phyloP scores from a whole-genome alignment of 2,888 invertebrate genomes.

The Globia sparganii region DNA sequence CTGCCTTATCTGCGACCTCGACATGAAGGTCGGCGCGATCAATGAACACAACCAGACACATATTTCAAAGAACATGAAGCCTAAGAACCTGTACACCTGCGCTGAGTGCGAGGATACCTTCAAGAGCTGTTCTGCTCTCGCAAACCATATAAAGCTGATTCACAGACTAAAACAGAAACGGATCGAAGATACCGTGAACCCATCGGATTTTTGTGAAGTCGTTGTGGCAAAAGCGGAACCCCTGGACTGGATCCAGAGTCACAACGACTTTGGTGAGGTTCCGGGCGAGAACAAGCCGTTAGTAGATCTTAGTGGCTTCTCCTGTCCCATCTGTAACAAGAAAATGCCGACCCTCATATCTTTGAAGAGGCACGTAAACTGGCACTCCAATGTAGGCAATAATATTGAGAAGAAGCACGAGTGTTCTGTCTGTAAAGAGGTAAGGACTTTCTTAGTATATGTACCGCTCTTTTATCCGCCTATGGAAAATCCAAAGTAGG shows the following conservation, averaged over 20 bases:
- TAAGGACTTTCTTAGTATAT: slow-evolving; percentile 63
- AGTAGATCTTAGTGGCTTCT: slow-evolving; percentile 82
- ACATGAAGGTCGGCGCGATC: slow-evolving; percentile 85
- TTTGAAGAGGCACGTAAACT: slow-evolving; percentile 86
- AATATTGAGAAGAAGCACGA: slow-evolving; percentile 81
- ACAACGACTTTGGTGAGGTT: slow-evolving; percentile 87
- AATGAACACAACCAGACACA: slow-evolving; percentile 87
- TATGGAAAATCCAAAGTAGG: background rate
- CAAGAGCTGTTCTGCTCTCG: slow-evolving; percentile 83
- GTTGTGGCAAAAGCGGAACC: slow-evolving; percentile 90
- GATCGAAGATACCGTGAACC: slow-evolving; percentile 71
- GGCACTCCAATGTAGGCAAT: slow-evolving; percentile 85
- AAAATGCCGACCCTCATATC: slow-evolving; percentile 85
- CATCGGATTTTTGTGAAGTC: slow-evolving; percentile 90
- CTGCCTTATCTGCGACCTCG: slow-evolving; percentile 86
- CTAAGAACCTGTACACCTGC: slow-evolving; percentile 87
- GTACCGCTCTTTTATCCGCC: background rate
- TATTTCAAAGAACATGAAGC: slow-evolving; percentile 82
- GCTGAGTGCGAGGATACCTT: slow-evolving; percentile 83
- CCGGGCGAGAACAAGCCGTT: slow-evolving; percentile 70
- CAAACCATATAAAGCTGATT: slow-evolving; percentile 86
- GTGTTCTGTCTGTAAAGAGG: slow-evolving; percentile 87
- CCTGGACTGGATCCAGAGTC: slow-evolving; percentile 87
- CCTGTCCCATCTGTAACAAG: slow-evolving; percentile 86
- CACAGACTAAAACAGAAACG: slow-evolving; percentile 78